phyloP scores from a whole-genome alignment of 2,113 vertebrate genomes.

The Nanorana parkeri region DNA sequence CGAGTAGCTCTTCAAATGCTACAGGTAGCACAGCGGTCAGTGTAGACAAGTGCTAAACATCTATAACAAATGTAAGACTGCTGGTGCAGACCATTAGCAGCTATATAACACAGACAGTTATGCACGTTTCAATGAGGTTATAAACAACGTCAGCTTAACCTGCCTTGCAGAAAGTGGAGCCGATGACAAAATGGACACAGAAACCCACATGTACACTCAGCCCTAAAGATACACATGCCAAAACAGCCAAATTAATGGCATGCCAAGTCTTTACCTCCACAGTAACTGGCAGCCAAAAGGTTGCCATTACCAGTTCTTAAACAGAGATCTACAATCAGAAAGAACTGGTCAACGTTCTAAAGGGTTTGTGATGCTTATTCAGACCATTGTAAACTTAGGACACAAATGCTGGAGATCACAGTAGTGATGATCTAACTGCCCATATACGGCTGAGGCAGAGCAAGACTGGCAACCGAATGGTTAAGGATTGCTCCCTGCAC shows the following conservation, averaged over 20 bases:
- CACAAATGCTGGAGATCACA: slow-evolving; percentile 12
- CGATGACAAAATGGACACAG: too few relatives aligned
- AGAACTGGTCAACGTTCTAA: neutral
- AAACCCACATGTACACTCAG: too few relatives aligned
- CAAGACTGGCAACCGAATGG: slow-evolving; percentile 19
- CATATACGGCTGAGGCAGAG: neutral
- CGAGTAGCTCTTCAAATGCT: too few relatives aligned
- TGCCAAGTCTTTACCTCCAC: neutral
- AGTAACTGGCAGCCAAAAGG: neutral
- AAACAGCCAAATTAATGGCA: neutral
- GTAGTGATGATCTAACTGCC: slow-evolving; percentile 17
- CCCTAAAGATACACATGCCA: neutral
- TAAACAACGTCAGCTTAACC: too few relatives aligned
- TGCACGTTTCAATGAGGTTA: too few relatives aligned
- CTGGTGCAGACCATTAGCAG: too few relatives aligned
- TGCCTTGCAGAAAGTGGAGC: too few relatives aligned
- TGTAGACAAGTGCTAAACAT: too few relatives aligned
- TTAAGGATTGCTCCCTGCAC: slow-evolving; percentile 26
- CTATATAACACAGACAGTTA: too few relatives aligned
- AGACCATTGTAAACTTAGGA: slow-evolving; percentile 2
- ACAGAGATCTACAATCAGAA: neutral
- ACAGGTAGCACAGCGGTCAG: too few relatives aligned
- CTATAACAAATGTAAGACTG: too few relatives aligned
- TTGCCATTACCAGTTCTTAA: neutral
- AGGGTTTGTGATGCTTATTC: neutral